Conservation (phyloP, 2,888 invertebrate species). For the Sycophila texana region DNA sequence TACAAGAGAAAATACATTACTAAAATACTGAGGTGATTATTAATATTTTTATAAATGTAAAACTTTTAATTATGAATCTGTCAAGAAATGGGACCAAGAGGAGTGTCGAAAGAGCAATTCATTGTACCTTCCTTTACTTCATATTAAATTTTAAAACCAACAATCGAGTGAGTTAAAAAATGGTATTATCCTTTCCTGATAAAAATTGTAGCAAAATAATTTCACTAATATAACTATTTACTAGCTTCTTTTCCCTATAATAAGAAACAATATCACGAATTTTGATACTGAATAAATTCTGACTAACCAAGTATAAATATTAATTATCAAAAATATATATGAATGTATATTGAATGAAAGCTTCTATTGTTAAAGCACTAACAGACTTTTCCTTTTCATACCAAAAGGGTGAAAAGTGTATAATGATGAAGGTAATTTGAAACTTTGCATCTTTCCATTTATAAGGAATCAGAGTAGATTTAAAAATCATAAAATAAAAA, state of each 20-base stretch:
- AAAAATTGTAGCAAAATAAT: constrained; percentile 45
- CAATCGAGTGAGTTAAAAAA: constrained; percentile 48
- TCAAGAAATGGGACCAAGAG: constrained; percentile 39
- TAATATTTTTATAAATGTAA: constrained; percentile 4
- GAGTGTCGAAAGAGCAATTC: constrained; percentile 52
- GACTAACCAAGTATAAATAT: background rate
- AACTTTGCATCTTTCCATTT: constrained; percentile 50
- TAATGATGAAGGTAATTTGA: constrained; percentile 49
- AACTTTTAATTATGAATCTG: constrained; percentile 16
- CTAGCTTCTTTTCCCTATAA: constrained; percentile 30
- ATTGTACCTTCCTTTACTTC: constrained; percentile 47
- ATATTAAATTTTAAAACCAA: constrained; percentile 50
- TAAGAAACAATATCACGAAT: constrained; percentile 4
- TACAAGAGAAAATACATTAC: constrained; percentile 23
- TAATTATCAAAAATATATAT: too few species aligned
- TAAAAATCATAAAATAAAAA: constrained; percentile 18
- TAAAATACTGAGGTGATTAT: constrained; percentile 18
- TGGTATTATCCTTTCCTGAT: constrained; percentile 49
- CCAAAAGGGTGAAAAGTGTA: constrained; percentile 18
- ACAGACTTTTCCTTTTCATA: background rate
- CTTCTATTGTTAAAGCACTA: constrained; percentile 7
- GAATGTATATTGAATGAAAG: background rate
- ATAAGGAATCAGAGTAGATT: background rate
- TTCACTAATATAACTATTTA: constrained; percentile 16
- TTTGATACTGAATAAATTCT: constrained; percentile 21